Base-by-base conservation (phyloP, 2,888 invertebrate species). In the Tryphoninae sp. region DNA sequence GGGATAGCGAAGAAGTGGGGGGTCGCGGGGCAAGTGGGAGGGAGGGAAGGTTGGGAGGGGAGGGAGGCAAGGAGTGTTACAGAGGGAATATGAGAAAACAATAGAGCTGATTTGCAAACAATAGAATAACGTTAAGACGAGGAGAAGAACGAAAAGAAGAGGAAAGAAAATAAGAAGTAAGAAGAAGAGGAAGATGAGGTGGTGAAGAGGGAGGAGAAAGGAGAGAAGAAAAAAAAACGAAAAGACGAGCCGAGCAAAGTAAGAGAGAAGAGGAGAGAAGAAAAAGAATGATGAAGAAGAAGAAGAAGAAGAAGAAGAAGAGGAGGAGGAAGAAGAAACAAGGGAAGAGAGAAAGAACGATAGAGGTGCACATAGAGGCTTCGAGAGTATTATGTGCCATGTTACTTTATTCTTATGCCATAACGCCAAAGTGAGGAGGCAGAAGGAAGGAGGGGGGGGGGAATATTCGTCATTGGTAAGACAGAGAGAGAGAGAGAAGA, bases 41-140 rank as follows among this genome's bases (percentile, higher is more conserved):
- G 62, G 64, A 67, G 59, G 59, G 67, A 67, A 62, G 69, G 74
- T 58, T 58, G 79, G 72, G 69, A 26, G 61, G 53, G 69, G 71
- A 55, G 68, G 75, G 55, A 81, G 76, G 65, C 62, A 76, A 78
- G 71, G 81, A 77, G 83, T 71, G 84, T 78, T 79, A 74, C 85
- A 82, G 86, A 82, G 84, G 84, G 89, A 89, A 91, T 91, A 92
- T 91, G 91, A 92, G 92, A 92, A 92, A 92, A 92, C 92, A 92
- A 92, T 92, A 92, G 92, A 91, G 88, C 90, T 92, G 91, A 92
- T 92, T 92, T 92, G 91, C 92, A 92, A 92, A 92, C 92, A 92
- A 92, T 92, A 92, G 92, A 92, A 92, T 92, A 92, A 92, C 91
- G 91, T 91, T 91, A 91, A 91, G 90, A 91, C 90, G 82, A 82